Evolutionary conservation across 2,797 vertebrate species (phyloP).

Genomic region (Chelon auratus): DNA sequence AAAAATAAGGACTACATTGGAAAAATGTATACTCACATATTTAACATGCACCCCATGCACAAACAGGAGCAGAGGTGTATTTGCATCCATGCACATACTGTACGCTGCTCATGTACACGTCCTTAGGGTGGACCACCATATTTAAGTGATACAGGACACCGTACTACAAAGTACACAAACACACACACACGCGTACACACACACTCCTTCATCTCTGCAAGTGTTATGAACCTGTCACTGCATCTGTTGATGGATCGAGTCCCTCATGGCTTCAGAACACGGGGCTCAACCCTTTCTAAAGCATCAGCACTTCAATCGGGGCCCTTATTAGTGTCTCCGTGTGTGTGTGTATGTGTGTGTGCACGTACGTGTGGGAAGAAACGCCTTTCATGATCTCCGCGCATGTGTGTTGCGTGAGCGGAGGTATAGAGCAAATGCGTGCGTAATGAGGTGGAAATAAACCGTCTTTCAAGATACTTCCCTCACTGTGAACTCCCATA

Average conservation of each 20-base stretch:
- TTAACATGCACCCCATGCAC: background rate
- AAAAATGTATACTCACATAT: too few species aligned
- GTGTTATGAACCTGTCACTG: conserved; percentile 49
- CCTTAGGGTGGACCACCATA: conserved; percentile 1
- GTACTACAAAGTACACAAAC: conserved; percentile 40
- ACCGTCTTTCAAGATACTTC: conserved; percentile 62
- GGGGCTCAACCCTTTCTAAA: conserved; percentile 33
- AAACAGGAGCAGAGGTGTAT: background rate
- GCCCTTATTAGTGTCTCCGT: conserved; percentile 47
- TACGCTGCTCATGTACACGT: background rate
- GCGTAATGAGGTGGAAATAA: conserved; percentile 66
- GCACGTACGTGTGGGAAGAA: conserved; percentile 14
- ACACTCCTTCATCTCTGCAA: conserved; percentile 36
- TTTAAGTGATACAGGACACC: conserved; percentile 34
- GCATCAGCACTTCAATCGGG: conserved; percentile 58
- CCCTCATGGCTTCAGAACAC: conserved; percentile 37
- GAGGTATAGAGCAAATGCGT: conserved; percentile 22
- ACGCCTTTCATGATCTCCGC: conserved; percentile 44
- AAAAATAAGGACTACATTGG: background rate
- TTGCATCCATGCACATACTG: conserved; percentile 3
- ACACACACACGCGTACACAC: background rate
- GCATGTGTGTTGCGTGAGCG: background rate
- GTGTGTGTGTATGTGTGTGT: background rate
- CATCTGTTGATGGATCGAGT: conserved; percentile 39
- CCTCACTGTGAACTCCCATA: conserved; percentile 55